Percentiles rank a stretch among this genome's conserved stretches.
Conservation (phyloP, 2,888 invertebrate species). For the Dicycla oo region DNA sequence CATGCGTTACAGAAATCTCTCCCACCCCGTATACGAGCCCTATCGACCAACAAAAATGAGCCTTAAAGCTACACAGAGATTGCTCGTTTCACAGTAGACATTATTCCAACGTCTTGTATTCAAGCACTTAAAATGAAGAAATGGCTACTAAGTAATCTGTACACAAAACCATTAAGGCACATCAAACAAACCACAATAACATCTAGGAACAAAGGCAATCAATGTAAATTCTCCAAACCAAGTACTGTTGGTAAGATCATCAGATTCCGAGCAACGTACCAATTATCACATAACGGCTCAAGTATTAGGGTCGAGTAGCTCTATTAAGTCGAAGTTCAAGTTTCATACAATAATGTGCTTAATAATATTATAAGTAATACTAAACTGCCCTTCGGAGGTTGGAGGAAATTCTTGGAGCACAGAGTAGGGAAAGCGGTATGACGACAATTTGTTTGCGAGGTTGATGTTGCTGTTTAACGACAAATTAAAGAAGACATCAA, state of each 20-base stretch:
- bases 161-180: conserved; percentile 16
- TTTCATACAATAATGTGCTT: conserved; percentile 63
- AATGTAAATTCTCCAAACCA: conserved; percentile 28
- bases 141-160: background rate
- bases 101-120: background rate
- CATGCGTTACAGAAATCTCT: too few species aligned
- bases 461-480: too few species aligned
- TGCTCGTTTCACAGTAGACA: background rate
- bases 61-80: background rate
- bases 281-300: conserved; percentile 63
- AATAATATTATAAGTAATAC: conserved; percentile 63
- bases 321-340: conserved; percentile 61
- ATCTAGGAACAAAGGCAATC: conserved; percentile 16
- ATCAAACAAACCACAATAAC: conserved; percentile 32
- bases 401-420: conserved; percentile 37
- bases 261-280: conserved; percentile 42
- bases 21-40: too few species aligned
- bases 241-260: conserved; percentile 29
- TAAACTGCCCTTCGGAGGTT: conserved; percentile 63
- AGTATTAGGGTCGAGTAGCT: conserved; percentile 59
- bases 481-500: too few species aligned
- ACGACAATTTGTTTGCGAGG: background rate
- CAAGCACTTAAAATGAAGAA: background rate
- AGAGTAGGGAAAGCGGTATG: conserved; percentile 47
- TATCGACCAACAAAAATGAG: too few species aligned